Evolutionary conservation across 2,797 vertebrate genomes (phyloP).

Genomic region (Melanitta fusca): DNA sequence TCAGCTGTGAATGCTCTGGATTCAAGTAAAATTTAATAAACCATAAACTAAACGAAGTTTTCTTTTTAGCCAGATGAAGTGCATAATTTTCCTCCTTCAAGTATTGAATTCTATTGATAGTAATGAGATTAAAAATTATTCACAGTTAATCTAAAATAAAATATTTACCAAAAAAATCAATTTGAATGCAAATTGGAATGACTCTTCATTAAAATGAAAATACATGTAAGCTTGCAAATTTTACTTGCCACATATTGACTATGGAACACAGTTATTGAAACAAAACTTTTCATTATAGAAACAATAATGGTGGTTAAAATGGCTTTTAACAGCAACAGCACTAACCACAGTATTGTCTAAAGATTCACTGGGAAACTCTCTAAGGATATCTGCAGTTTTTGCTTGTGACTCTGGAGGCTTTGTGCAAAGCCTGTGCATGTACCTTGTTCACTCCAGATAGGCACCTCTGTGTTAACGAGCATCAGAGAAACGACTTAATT

Average conservation of each 20-base stretch:
- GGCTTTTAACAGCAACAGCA: neutral
- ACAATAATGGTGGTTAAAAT: slow-evolving; percentile 26
- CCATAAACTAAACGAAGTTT: neutral
- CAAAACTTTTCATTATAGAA: slow-evolving; percentile 9
- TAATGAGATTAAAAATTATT: slow-evolving; percentile 23
- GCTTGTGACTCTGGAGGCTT: neutral
- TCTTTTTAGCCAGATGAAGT: neutral
- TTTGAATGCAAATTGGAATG: slow-evolving; percentile 33
- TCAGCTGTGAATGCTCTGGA: neutral
- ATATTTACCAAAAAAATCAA: slow-evolving; percentile 57
- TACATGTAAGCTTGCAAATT: neutral
- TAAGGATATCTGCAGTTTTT: neutral
- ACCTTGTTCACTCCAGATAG: neutral
- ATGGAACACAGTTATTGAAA: slow-evolving; percentile 1
- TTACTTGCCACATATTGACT: neutral
- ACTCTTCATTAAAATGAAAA: slow-evolving; percentile 19
- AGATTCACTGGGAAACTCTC: neutral
- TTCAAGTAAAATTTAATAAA: neutral
- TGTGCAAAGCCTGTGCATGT: neutral
- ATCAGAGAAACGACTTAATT: neutral
- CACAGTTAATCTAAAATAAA: slow-evolving; percentile 58
- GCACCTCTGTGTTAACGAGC: neutral
- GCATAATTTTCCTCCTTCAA: neutral
- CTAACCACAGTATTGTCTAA: neutral
- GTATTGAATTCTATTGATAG: neutral